Percentiles rank a stretch among this genome's conserved stretches.
These are phyloP conservation scores for Melanotaenia nigrans DNA, from an alignment of 2,797 vertebrate genomes.

Conservation along the genomic window DNA sequence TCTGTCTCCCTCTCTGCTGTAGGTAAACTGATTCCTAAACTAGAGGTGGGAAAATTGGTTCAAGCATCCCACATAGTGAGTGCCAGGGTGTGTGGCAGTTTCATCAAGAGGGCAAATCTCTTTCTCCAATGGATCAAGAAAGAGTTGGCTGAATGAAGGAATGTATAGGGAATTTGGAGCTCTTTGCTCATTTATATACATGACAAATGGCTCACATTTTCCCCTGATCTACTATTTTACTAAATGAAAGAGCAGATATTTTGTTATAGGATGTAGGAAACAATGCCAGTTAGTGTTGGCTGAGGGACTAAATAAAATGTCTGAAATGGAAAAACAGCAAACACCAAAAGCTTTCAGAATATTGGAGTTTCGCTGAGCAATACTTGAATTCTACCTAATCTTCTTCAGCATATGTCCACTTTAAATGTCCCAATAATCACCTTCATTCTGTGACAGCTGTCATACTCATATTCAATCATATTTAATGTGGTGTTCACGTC, in stretches of 20 bases:
- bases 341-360: neutral
- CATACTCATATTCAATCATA: neutral
- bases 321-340: neutral
- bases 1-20: conserved; percentile 30
- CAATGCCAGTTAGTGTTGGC: neutral
- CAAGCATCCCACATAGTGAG: conserved; percentile 17
- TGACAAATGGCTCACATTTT: neutral
- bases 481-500: neutral
- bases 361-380: neutral
- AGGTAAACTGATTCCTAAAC: conserved; percentile 45
- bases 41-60: conserved; percentile 31
- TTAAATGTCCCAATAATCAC: neutral
- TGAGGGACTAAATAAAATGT: neutral
- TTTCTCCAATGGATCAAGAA: conserved; percentile 6
- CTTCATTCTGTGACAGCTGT: neutral
- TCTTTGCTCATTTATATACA: neutral
- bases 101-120: conserved; percentile 4
- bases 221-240: neutral
- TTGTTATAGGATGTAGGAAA: neutral
- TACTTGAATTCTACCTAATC: neutral
- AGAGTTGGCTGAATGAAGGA: neutral
- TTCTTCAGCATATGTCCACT: neutral
- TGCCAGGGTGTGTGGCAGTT: conserved; percentile 2
- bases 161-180: neutral
- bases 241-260: neutral